Evolutionary conservation across 1,140 invertebrate genomes (phyloP), one percentile per base, ranked within the genome.

Genomic region (Gonatopus flavifemur): DNA sequence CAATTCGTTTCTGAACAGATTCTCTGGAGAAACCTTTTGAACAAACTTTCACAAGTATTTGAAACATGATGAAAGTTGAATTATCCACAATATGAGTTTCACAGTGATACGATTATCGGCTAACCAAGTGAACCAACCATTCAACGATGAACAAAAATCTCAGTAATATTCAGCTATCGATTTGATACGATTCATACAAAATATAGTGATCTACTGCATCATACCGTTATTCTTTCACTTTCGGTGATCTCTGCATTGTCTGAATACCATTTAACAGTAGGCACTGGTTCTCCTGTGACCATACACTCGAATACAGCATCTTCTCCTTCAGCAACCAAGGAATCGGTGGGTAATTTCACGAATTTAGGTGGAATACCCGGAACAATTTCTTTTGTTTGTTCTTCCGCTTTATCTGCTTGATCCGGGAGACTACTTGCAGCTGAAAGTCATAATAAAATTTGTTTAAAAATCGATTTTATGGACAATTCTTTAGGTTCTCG

Each of bases 241-340:
- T 76, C 62, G 0, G 67, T 59, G 10, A 93, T 78, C 56, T 83
- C 79, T 33, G 81, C 74, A 35, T 85, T 88, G 68, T 91, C 89
- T 20, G 87, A 79, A 59, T 83, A 86, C 91, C 91, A 94, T 55
- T 80, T 82, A 8, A 90, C 64, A 22, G 82, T 80, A 3, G 90
- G 85, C 35, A 77, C 80, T 1, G 90, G 90, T 57, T 88, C 83
- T 10, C 89, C 91, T 44, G 77, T 79, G 1, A 91, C 84, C 13
- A 81, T 70, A 51, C 86, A 88, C 60, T 91, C 88, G 49, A 94
- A 83, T 32, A 80, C 80, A 13, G 89, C 87, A 61, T 82, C 75
- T 45, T 90, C 86, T 1, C 88, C 88, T 62, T 86, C 83, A 12
- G 81, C 81, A 1, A 85, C 82, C 20, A 87, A 69, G 19, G 84